These are phyloP conservation scores for Alloplasta piceator DNA, from an alignment of 2,888 invertebrate species.

Conservation along the genomic window DNA sequence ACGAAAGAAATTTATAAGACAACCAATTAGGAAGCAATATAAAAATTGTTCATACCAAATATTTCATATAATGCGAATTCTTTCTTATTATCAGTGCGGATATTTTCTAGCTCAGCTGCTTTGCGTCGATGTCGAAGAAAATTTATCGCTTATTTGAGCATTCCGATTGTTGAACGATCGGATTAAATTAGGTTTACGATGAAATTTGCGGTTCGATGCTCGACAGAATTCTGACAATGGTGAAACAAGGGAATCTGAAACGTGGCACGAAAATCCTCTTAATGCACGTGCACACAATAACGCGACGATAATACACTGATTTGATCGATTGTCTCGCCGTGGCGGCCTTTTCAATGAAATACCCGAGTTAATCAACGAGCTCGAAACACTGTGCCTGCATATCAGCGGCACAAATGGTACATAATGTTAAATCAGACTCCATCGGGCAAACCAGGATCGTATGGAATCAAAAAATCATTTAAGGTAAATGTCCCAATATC, in stretches of 20 bases:
- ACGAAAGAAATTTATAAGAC: too few relatives aligned
- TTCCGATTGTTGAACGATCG: slow-evolving; percentile 57
- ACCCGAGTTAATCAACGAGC: background rate
- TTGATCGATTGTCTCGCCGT: slow-evolving; percentile 1
- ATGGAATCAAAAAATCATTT: too few relatives aligned
- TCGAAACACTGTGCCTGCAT: background rate
- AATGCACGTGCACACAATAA: background rate
- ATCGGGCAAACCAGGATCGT: background rate
- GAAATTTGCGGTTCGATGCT: slow-evolving; percentile 12
- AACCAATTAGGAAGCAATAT: too few relatives aligned
- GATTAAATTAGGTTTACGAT: slow-evolving; percentile 61
- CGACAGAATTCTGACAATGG: slow-evolving; percentile 29
- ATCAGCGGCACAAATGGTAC: background rate
- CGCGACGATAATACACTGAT: background rate
- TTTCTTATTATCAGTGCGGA: too few relatives aligned
- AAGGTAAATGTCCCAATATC: too few relatives aligned
- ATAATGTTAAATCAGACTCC: background rate
- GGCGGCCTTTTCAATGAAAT: slow-evolving; percentile 20
- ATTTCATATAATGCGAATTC: too few relatives aligned
- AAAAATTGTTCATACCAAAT: too few relatives aligned
- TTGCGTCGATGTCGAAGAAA: slow-evolving; percentile 37
- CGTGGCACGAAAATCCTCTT: background rate
- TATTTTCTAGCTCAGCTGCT: too few relatives aligned
- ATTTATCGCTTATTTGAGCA: slow-evolving; percentile 45
- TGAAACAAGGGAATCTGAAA: background rate